Conservation (phyloP, 2,888 invertebrate genomes). For the Pyrrhia umbra region DNA sequence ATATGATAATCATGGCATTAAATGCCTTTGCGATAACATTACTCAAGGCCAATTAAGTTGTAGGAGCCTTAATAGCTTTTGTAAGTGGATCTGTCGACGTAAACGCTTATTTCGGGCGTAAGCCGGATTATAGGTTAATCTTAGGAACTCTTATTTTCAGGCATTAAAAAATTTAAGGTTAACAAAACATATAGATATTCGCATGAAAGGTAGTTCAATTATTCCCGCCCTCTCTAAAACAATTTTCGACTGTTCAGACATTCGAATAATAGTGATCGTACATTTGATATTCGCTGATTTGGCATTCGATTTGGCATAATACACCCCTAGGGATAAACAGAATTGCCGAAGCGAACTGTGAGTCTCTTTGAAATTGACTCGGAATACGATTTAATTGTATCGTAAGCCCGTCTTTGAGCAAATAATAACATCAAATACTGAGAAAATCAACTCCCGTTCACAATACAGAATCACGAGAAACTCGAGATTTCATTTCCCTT, state of each 20-base stretch:
- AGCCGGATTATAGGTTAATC: conserved; percentile 31
- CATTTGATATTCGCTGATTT: background rate
- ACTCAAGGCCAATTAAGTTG: conserved; percentile 29
- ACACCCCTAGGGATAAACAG: background rate
- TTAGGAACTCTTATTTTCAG: background rate
- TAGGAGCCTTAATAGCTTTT: conserved; percentile 12
- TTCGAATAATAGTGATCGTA: background rate
- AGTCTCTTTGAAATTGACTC: conserved; percentile 25
- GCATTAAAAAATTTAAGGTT: too few species aligned
- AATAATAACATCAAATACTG: conserved; percentile 29
- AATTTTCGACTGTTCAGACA: background rate
- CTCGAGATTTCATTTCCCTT: conserved; percentile 9
- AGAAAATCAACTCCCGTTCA: conserved; percentile 23
- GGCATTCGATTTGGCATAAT: background rate
- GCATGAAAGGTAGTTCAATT: too few species aligned
- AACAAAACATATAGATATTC: too few species aligned
- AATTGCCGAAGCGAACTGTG: background rate
- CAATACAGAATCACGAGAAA: conserved; percentile 1
- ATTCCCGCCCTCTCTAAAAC: background rate
- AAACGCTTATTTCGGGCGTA: conserved; percentile 12
- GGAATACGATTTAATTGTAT: conserved; percentile 35
- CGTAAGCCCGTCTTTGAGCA: conserved; percentile 25
- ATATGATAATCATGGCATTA: conserved; percentile 19
- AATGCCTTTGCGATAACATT: conserved; percentile 34
- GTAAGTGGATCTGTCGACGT: conserved; percentile 25